A percentile compares a stretch with the other conserved stretches of the same genome.
phyloP scores from a whole-genome alignment of 2,888 invertebrate genomes.

The Patella ulyssiponensis region DNA sequence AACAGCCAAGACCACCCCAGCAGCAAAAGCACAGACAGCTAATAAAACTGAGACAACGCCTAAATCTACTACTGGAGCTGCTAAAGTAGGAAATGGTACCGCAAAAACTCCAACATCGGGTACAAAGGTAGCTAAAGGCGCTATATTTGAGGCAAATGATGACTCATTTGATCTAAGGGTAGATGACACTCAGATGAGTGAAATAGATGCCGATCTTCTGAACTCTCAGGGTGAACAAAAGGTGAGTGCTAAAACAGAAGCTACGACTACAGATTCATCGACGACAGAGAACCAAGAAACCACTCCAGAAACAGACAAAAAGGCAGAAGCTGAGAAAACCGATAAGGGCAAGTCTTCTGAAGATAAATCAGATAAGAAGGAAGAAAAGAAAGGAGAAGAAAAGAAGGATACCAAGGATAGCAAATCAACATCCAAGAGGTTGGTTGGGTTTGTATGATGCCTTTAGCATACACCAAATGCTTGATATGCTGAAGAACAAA shows the following conservation, averaged over 20 bases:
- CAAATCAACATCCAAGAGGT: constrained; percentile 56
- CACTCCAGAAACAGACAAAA: constrained; percentile 22
- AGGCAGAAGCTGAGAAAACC: constrained; percentile 40
- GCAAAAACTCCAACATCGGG: constrained; percentile 13
- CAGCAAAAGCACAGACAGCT: constrained; percentile 1
- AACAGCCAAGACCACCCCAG: constrained; percentile 12
- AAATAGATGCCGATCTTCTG: constrained; percentile 69
- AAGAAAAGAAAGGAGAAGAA: constrained; percentile 49
- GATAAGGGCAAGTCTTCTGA: constrained; percentile 34
- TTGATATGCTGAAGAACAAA: too few relatives aligned
- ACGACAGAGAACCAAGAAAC: constrained; percentile 16
- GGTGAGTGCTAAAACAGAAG: constrained; percentile 37
- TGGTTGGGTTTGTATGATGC: constrained; percentile 43
- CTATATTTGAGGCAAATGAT: constrained; percentile 55
- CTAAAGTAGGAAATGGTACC: constrained; percentile 1
- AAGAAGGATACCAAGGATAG: constrained; percentile 52
- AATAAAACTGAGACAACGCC: constrained; percentile 1
- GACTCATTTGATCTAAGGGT: constrained; percentile 72
- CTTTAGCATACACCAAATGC: constrained; percentile 8
- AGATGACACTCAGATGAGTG: constrained; percentile 70
- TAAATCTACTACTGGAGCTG: neutral
- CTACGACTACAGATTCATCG: constrained; percentile 16
- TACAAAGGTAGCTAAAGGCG: constrained; percentile 40
- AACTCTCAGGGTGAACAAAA: constrained; percentile 29
- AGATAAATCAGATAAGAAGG: constrained; percentile 44